Percentiles rank a stretch among this genome's conserved stretches.
Evolutionary conservation across 2,113 vertebrate genomes (phyloP).

Genomic region (Odobenus rosmarus): DNA sequence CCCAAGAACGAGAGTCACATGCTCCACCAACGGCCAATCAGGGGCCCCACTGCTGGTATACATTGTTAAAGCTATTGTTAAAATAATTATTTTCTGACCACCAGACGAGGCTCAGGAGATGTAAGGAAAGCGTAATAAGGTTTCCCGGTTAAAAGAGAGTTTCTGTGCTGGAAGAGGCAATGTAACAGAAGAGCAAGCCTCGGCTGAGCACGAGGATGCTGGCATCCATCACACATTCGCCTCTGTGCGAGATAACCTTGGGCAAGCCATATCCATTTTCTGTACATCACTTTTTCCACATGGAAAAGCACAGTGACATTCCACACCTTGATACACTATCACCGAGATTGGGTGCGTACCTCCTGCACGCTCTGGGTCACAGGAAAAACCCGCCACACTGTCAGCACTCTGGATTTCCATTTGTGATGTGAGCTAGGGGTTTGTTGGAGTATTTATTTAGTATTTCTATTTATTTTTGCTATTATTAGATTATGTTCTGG

Average conservation of each 20-base stretch:
- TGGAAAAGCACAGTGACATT: not conserved
- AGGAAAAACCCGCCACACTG: constrained; percentile 46
- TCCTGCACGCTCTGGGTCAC: not conserved
- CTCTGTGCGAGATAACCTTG: not conserved
- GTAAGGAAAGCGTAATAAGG: not conserved
- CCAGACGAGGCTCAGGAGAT: not conserved
- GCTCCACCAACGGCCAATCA: not conserved
- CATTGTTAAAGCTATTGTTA: not conserved
- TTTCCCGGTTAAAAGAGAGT: not conserved
- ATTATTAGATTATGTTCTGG: constrained; percentile 74
- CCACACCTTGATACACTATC: not conserved
- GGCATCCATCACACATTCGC: not conserved
- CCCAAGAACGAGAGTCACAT: not conserved
- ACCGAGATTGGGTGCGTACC: not conserved
- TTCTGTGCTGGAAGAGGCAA: not conserved
- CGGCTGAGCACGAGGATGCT: not conserved
- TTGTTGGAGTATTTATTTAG: constrained; percentile 52
- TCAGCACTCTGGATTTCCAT: constrained; percentile 54
- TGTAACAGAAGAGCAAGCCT: not conserved
- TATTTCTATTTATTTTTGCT: constrained; percentile 67
- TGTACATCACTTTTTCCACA: constrained; percentile 26
- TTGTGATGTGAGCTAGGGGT: not conserved
- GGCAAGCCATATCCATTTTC: not conserved
- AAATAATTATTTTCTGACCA: not conserved
- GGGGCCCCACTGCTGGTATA: not conserved